Conservation (phyloP, 2,888 invertebrate species). For the Drosophila vallismaia region DNA sequence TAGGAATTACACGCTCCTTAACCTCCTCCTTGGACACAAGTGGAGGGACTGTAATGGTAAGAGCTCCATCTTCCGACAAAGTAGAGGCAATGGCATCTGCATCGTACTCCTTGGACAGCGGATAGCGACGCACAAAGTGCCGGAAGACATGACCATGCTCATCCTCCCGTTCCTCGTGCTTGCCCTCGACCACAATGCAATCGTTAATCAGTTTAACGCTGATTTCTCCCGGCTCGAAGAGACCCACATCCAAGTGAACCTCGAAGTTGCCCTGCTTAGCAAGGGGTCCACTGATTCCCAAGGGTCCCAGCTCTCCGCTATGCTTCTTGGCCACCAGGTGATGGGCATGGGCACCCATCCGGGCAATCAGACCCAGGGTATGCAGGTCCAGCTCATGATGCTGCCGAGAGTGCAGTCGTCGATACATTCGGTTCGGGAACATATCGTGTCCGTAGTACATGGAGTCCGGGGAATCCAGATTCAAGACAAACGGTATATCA, state of each 20-base stretch:
- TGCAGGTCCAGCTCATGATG: slow-evolving; percentile 75
- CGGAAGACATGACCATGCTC: slow-evolving; percentile 91
- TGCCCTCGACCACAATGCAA: slow-evolving; percentile 87
- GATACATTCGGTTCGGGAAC: slow-evolving; percentile 80
- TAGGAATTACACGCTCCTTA: slow-evolving; percentile 75
- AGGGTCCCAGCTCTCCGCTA: slow-evolving; percentile 52
- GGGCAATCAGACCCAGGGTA: slow-evolving; percentile 77
- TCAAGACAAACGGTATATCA: slow-evolving; percentile 79
- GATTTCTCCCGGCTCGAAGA: slow-evolving; percentile 89
- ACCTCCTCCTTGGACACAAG: slow-evolving; percentile 47
- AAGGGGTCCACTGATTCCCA: slow-evolving; percentile 51
- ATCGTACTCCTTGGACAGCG: slow-evolving; percentile 88
- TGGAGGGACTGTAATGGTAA: slow-evolving; percentile 89
- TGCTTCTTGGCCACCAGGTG: slow-evolving; percentile 64
- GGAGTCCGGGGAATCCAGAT: slow-evolving; percentile 73
- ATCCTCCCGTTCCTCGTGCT: slow-evolving; percentile 89
- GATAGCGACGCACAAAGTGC: slow-evolving; percentile 90
- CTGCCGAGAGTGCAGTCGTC: slow-evolving; percentile 73
- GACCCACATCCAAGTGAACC: slow-evolving; percentile 88
- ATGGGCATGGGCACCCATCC: slow-evolving; percentile 76
- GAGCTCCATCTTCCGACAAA: slow-evolving; percentile 91
- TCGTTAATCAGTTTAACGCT: slow-evolving; percentile 87
- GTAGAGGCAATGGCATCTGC: slow-evolving; percentile 89
- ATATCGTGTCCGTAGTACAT: slow-evolving; percentile 80
- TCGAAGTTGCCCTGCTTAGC: slow-evolving; percentile 87